Base-by-base conservation (phyloP, 2,113 vertebrate species). In the Glaucomys volans region DNA sequence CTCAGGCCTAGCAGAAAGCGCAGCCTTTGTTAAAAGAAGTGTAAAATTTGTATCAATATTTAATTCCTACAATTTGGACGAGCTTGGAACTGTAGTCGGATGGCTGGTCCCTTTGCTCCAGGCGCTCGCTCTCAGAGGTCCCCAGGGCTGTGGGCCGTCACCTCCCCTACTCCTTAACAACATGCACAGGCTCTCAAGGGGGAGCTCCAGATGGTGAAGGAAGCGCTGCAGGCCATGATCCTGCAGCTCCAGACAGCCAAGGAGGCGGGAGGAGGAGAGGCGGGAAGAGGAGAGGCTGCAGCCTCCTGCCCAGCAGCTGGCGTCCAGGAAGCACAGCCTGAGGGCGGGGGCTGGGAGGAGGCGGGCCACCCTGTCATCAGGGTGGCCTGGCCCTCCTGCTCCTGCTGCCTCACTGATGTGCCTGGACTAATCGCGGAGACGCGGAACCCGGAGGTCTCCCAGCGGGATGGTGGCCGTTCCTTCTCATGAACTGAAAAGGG, bases 171-270 rank as follows among this genome's bases (percentile, higher is more conserved):
- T 99, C 99, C 99, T 99, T 99, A 98, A 99, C 99, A 96, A 97
- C 35, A 59, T 62, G 90, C 98, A 99, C 99, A 99, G 98, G 98
- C 98, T 96, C 98, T 99, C 89, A 99, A 99, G 96, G 98, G 98
- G 92, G 99, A 99, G 98, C 99, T 99, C 91, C 98, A 99, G 98
- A 98, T 98, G 98, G 98, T 99, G 97, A 99, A 99, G 98, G 98
- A 98, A 87, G 98, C 98, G 6, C 98, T 99, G 88, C 98, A 99
- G 98, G 98, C 98, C 85, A 20, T 98, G 98, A 94, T 98, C 96
- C 95, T 98, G 95, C 98, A 99, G 90, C 99, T 99, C 77, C 99
- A 99, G 97, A 98, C 98, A 95, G 98, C 97, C 94, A 99, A 98
- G 94, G 99, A 99, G 64, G 98, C 93, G 26, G 98, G 97, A 42